Evolutionary conservation across 2,113 vertebrate genomes (phyloP).

Genomic region (Lonchura striata): DNA sequence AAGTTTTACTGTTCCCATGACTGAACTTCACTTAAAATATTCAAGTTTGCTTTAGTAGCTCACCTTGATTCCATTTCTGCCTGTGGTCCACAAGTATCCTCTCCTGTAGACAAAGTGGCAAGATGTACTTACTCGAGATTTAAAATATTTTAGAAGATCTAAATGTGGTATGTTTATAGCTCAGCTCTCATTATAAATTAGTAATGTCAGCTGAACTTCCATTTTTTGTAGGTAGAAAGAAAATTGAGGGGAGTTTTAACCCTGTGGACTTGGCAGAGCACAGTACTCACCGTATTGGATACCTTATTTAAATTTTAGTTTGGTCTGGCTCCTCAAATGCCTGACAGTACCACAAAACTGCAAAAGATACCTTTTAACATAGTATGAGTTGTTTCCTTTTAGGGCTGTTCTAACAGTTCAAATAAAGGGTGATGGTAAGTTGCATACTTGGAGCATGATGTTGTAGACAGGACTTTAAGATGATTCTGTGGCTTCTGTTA

Average conservation of each 20-base stretch:
- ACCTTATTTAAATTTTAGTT: neutral
- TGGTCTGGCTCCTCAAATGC: neutral
- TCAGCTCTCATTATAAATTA: neutral
- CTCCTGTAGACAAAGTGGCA: neutral
- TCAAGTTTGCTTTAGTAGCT: slow-evolving; percentile 53
- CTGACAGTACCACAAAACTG: neutral
- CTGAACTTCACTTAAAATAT: slow-evolving; percentile 68
- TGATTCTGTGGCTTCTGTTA: neutral
- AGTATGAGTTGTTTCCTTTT: neutral
- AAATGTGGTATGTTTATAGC: neutral
- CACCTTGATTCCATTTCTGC: slow-evolving; percentile 16
- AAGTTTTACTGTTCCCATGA: slow-evolving; percentile 76
- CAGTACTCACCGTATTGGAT: neutral
- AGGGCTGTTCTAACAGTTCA: neutral
- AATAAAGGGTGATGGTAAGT: neutral
- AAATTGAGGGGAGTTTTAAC: neutral
- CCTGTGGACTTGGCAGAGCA: rapidly evolving
- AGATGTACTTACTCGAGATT: neutral
- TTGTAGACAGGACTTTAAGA: neutral
- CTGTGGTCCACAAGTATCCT: slow-evolving; percentile 5
- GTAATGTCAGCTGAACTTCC: neutral
- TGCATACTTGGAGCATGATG: neutral
- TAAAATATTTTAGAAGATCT: neutral
- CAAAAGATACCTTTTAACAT: neutral
- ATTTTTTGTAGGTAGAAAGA: neutral